Conservation (phyloP, 2,113 vertebrate genomes). For the Sylvilagus bachmani region DNA sequence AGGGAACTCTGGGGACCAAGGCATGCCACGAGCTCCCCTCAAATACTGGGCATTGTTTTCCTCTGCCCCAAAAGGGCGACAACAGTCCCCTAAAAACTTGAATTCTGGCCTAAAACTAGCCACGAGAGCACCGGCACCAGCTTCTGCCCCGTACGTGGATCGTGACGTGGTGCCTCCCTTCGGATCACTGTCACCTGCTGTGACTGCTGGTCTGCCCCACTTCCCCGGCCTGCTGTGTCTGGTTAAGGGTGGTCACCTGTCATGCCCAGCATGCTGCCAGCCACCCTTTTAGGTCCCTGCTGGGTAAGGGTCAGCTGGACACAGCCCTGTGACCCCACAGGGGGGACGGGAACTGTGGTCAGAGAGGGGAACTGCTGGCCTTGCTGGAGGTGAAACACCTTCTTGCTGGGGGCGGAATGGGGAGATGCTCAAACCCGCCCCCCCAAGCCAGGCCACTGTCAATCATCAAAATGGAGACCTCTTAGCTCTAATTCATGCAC, state of each 20-base stretch:
- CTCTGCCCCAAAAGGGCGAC: neutral
- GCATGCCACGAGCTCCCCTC: neutral
- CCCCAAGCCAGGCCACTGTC: neutral
- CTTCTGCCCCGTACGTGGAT: neutral
- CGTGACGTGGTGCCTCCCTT: neutral
- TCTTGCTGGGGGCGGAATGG: neutral
- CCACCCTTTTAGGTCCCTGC: conserved; percentile 24
- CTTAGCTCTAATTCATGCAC: neutral
- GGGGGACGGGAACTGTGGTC: neutral
- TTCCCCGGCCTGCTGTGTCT: conserved; percentile 35
- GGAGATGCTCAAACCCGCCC: neutral
- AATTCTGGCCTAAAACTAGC: neutral
- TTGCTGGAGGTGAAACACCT: neutral
- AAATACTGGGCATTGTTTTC: neutral
- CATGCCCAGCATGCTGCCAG: neutral
- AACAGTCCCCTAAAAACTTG: neutral
- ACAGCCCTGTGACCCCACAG: neutral
- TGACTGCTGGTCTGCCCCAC: conserved; percentile 50
- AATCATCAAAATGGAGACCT: neutral
- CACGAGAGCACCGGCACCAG: neutral
- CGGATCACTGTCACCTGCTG: conserved; percentile 9
- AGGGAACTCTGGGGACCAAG: rapidly evolving
- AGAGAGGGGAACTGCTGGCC: neutral
- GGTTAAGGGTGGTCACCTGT: conserved; percentile 37
- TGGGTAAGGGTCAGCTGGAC: neutral